These are phyloP conservation scores for Aspidiotus destructor DNA, from an alignment of 2,888 invertebrate genomes.

Conservation along the genomic window DNA sequence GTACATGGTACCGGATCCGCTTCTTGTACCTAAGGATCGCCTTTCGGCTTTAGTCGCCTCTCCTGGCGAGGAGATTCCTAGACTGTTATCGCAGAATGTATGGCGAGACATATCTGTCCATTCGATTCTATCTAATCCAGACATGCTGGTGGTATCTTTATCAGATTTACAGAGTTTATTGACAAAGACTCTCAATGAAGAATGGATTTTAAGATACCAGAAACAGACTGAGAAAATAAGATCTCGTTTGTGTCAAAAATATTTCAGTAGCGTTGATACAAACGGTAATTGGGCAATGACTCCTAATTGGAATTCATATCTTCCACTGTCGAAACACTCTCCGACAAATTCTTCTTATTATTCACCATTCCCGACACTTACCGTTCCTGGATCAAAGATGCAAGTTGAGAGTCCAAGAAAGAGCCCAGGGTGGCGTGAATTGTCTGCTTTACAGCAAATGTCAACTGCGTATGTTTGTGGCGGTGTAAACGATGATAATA, in stretches of 20 bases:
- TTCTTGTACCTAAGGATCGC: slow-evolving; percentile 67
- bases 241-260: slow-evolving; percentile 36
- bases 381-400: too few species aligned
- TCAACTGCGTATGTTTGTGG: neutral
- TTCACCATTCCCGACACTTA: too few species aligned
- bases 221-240: slow-evolving; percentile 40
- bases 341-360: too few species aligned
- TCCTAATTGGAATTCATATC: neutral
- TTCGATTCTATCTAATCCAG: slow-evolving; percentile 44
- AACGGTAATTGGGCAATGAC: slow-evolving; percentile 7
- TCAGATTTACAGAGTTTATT: slow-evolving; percentile 51
- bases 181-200: slow-evolving; percentile 37
- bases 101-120: slow-evolving; percentile 38
- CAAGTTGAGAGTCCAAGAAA: too few species aligned
- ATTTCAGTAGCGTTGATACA: slow-evolving; percentile 22
- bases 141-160: slow-evolving; percentile 65
- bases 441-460: slow-evolving; percentile 49
- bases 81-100: slow-evolving; percentile 57
- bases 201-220: slow-evolving; percentile 36
- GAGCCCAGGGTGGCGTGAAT: slow-evolving; percentile 52
- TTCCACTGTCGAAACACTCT: neutral
- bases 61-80: slow-evolving; percentile 67
- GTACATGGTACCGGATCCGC: slow-evolving; percentile 68
- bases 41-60: slow-evolving; percentile 59
- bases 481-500: neutral